Evolutionary conservation across 2,113 vertebrate species (phyloP), one percentile per base, ranked within the genome.

Genomic region (Melanerpes formicivorus): DNA sequence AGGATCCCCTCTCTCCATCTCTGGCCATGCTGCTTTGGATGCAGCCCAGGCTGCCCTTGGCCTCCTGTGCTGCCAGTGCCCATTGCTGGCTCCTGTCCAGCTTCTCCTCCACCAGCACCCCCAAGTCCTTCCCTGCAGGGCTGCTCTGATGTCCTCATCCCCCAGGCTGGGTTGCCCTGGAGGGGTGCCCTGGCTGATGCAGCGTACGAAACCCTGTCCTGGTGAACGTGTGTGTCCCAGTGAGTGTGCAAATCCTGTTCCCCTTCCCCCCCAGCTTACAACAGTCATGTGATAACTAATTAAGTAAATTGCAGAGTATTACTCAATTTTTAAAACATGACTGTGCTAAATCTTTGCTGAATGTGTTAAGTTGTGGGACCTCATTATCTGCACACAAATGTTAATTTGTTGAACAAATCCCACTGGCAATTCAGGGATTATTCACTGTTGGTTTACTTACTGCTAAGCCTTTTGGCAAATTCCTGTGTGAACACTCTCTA

Each of bases 371-470:
- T 84, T 95, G 62, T 94, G 95, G 90, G 96, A 96, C 84, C 91
- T 98, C 90, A 97, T 98, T 98, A 97, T 97, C 96, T 95, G 92
- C 94, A 90, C 88, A 97, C 95, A 97, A 97, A 97, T 97, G 94
- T 96, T 98, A 97, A 98, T 97, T 97, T 97, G 95, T 97, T 97
- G 95, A 97, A 97, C 94, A 98, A 97, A 97, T 97, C 96, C 94
- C 95, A 88, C 72, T 80, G 90, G 94, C 86, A 96, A 87, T 94
- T 96, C 85, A 90, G 92, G 89, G 93, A 97, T 98, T 97, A 97
- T 96, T 97, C 96, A 93, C 95, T 97, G 93, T 97, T 97, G 90
- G 95, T 97, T 97, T 97, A 97, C 95, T 97, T 96, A 95, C 71
- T 91, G 87, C 96, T 97, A 97, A 98, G 94, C 92, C 94, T 95